Base-by-base conservation (phyloP, 1,140 invertebrate genomes). In the Diachasmimorpha longicaudata region DNA sequence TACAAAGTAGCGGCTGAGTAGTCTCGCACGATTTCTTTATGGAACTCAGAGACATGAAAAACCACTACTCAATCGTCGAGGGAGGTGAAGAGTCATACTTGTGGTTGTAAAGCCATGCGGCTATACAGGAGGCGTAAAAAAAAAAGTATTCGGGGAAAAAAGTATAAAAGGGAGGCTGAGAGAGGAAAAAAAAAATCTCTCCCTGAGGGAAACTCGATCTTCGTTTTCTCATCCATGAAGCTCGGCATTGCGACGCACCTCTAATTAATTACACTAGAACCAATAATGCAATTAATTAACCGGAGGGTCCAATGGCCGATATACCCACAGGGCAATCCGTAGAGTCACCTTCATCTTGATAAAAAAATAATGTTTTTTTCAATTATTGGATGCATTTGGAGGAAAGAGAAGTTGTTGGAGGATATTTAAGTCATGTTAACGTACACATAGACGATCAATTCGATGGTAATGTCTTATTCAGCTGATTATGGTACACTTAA, bases 221-320 rank as follows among this genome's bases (percentile, higher is more conserved):
- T 68, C 36, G 36, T 68, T 68, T 37, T 68, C 66, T 68, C 36
- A n/a, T 68, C 66, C 36, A 68, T 68, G 25, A 68, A 68, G 36
- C 66, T 36, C 31, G 9, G 23, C 58, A 14, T 68, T 68, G n/a
- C 66, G 31, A 68, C 66, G 31, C 36, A 19, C 25, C 36, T 14
- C n/a, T 68, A 68, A 68, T 68, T 68, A 68, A 68, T 68, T 37
- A 68, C 66, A 36, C 31, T 36, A 37, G 36, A 68, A 13, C 66
- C 25, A 13, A 68, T 68, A 68, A 42, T 9, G 66, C 36, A 68
- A 68, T 68, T 68, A 68, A 68, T 68, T 68, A 68, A 14, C 36
- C 4, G 31, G 14, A 6, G 58, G 19, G 19, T 3, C 58, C 23
- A 25, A 63, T 63, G 58, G 23, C 58, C 23, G 21, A 63, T 63